A percentile compares a stretch with the other conserved stretches of the same genome.
Evolutionary conservation across 1,140 invertebrate genomes (phyloP).

Genomic region (Argopecten irradians): DNA sequence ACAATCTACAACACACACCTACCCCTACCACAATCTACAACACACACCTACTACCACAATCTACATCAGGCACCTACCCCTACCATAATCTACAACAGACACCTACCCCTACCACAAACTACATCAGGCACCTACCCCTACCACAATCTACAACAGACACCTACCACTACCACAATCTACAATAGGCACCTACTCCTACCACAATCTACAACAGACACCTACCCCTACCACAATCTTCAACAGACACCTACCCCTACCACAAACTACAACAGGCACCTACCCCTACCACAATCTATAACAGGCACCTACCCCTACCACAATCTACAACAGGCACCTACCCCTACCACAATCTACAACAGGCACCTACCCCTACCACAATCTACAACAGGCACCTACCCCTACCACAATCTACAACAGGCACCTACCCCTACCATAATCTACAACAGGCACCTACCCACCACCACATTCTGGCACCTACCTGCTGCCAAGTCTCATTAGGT

Average conservation of each 20-base stretch:
- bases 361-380: not conserved
- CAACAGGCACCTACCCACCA: not conserved
- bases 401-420: not conserved
- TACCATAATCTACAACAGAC: not conserved
- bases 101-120: not conserved
- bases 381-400: not conserved
- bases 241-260: not conserved
- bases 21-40: no score
- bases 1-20: no score
- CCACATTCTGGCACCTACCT: conserved; percentile 35
- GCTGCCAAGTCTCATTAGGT: conserved; percentile 67
- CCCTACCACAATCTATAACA: no score
- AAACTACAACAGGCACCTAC: not conserved
- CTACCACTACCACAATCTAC: not conserved
- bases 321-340: conserved; percentile 13
- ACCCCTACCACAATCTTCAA: not conserved
- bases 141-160: not conserved
- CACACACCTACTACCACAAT: conserved; percentile 52
- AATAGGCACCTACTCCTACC: not conserved
- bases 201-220: not conserved
- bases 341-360: no score
- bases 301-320: not conserved
- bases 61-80: not conserved
- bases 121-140: not conserved
- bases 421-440: no score